Evolutionary conservation across 2,797 vertebrate species (phyloP).

Genomic region (Gallinago nigripennis): DNA sequence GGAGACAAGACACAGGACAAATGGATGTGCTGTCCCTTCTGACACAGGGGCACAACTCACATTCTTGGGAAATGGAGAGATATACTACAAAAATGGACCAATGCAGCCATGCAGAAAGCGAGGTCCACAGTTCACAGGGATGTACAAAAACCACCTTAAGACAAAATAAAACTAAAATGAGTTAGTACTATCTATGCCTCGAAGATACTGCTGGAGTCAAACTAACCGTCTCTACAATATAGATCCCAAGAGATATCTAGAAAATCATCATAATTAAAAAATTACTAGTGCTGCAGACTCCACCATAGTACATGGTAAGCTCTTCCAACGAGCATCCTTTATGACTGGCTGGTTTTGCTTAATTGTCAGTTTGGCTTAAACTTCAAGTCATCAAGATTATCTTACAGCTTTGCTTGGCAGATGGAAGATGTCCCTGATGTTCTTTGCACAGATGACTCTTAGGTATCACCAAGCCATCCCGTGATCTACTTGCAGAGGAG

Average conservation of each 20-base stretch:
- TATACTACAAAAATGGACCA: not conserved
- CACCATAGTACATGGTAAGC: not conserved
- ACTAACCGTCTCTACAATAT: not conserved
- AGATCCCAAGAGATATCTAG: not conserved
- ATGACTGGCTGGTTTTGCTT: not conserved
- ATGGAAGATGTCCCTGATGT: not conserved
- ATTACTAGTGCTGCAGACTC: not conserved
- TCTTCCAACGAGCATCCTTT: not conserved
- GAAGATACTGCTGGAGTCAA: not conserved
- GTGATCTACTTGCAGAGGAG: not conserved
- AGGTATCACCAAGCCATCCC: not conserved
- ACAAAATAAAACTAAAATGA: not conserved
- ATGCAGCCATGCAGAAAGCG: not conserved
- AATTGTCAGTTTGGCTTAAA: not conserved
- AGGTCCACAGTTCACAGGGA: not conserved
- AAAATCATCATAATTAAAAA: not conserved
- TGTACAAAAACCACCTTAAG: not conserved
- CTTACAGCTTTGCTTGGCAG: not conserved
- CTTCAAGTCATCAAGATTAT: not conserved
- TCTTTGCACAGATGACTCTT: not conserved
- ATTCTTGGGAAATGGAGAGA: not conserved
- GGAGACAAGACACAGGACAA: not conserved
- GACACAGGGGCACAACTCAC: fast-evolving
- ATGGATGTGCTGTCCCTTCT: not conserved
- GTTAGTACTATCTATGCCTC: too few species aligned